Conservation (phyloP, 2,113 vertebrate species). For the Hemichromis elongatus region DNA sequence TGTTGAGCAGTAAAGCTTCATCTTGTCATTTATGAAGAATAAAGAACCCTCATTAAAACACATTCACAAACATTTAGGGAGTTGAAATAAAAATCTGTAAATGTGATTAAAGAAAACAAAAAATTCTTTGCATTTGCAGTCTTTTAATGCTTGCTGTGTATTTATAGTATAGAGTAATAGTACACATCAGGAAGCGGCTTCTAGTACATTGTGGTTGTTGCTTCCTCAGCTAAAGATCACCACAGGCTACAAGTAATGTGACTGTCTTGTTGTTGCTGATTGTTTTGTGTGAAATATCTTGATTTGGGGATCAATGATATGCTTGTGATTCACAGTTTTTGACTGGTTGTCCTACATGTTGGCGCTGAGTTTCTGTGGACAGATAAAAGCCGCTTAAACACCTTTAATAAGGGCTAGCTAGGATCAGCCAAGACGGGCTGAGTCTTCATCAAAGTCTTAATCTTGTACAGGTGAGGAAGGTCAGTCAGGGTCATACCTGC, state of each 20-base stretch:
- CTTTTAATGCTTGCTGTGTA: neutral
- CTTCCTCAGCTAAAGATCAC: neutral
- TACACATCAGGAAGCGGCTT: neutral
- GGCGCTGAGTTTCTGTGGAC: neutral
- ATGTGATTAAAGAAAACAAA: neutral
- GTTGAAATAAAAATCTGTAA: neutral
- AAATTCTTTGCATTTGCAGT: neutral
- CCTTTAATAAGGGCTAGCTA: neutral
- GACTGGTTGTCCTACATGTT: neutral
- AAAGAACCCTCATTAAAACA: neutral
- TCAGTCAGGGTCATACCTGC: neutral
- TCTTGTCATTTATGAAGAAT: neutral
- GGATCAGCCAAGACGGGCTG: rapidly evolving
- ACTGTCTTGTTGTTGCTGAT: neutral
- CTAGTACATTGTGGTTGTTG: neutral
- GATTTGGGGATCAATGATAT: neutral
- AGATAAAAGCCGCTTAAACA: neutral
- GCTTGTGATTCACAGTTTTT: neutral
- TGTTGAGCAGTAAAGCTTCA: neutral
- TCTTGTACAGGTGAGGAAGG: neutral
- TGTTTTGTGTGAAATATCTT: neutral
- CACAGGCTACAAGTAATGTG: neutral
- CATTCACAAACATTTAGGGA: rapidly evolving
- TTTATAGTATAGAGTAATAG: neutral
- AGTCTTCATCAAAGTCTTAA: neutral